phyloP scores from a whole-genome alignment of 2,113 vertebrate genomes.

The Zapus hudsonius region DNA sequence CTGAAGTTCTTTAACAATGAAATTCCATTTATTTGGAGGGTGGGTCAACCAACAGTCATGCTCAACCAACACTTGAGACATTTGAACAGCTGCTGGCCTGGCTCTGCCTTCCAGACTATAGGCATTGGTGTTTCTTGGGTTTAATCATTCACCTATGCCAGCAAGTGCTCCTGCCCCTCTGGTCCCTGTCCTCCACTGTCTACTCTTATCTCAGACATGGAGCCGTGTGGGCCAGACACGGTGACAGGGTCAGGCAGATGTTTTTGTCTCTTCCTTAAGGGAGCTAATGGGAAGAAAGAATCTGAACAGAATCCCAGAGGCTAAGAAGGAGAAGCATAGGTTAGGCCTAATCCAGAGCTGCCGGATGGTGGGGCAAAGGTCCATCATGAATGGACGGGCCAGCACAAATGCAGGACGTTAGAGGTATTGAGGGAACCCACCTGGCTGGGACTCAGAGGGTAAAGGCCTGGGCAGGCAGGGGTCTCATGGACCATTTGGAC shows the following conservation, averaged over 20 bases:
- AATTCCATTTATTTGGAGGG: background rate
- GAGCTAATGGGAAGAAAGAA: background rate
- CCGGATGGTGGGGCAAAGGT: background rate
- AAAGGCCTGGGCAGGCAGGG: background rate
- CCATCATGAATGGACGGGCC: too few relatives aligned
- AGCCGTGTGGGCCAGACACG: background rate
- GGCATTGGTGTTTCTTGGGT: background rate
- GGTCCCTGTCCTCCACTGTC: background rate
- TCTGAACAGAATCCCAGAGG: background rate
- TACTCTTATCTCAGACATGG: background rate
- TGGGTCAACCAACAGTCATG: background rate
- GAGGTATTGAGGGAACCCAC: background rate
- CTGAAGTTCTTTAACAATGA: conserved; percentile 13
- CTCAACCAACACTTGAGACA: background rate
- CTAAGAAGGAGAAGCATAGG: background rate
- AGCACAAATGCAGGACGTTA: rapidly evolving
- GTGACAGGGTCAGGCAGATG: background rate
- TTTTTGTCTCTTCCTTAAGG: background rate
- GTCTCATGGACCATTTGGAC: background rate
- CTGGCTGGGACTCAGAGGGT: background rate
- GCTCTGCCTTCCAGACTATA: rapidly evolving
- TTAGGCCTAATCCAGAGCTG: background rate
- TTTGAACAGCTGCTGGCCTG: background rate
- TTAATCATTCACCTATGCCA: background rate
- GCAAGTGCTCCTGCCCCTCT: background rate